Conservation (phyloP, 2,797 vertebrate species). For the Arctocebus calabarensis region DNA sequence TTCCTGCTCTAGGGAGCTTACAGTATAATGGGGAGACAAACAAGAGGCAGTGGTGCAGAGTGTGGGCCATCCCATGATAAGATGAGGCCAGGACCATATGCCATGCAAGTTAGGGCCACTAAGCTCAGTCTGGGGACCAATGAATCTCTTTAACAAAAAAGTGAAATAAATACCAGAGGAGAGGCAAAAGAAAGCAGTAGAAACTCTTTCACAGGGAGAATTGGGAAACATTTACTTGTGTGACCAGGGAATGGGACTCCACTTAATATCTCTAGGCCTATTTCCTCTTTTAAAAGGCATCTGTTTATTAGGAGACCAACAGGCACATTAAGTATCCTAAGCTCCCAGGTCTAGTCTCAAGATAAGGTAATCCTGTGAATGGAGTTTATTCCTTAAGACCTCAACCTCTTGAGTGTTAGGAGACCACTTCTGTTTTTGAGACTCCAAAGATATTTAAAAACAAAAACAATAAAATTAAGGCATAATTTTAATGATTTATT, state of each 20-base stretch:
- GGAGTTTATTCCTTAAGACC: neutral
- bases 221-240: neutral
- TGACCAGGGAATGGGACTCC: neutral
- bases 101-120: neutral
- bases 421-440: neutral
- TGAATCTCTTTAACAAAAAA: neutral
- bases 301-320: neutral
- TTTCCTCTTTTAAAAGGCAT: neutral
- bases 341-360: neutral
- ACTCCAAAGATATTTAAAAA: conserved; percentile 10
- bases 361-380: neutral
- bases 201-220: neutral
- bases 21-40: neutral
- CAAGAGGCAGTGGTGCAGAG: neutral
- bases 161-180: neutral
- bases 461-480: neutral
- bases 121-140: neutral
- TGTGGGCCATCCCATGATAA: neutral
- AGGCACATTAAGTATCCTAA: neutral
- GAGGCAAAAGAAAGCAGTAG: neutral
- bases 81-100: neutral
- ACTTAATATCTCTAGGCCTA: neutral
- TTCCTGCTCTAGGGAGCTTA: neutral
- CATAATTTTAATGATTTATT: neutral
- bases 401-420: neutral